phyloP scores from a whole-genome alignment of 1,140 invertebrate genomes.

The Goniozus legneri region DNA sequence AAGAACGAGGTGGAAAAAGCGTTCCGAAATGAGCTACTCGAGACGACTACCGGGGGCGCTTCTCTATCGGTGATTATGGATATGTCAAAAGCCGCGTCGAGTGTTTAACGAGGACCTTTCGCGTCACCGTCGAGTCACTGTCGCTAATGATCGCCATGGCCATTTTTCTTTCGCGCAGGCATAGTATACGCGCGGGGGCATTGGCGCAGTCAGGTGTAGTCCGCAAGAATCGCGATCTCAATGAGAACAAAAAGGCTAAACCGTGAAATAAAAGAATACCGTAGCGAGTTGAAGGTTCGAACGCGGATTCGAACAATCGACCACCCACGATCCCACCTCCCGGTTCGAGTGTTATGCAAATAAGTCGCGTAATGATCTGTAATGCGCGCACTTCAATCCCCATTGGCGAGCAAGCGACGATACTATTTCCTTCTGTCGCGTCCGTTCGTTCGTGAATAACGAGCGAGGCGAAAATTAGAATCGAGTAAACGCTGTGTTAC shows the following conservation, averaged over 20 bases:
- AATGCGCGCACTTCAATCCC: no score
- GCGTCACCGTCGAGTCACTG: conserved; percentile 27
- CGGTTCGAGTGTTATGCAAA: no score
- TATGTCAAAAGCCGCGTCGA: conserved; percentile 29
- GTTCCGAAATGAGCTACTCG: no score
- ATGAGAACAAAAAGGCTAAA: not conserved
- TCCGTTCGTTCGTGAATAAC: no score
- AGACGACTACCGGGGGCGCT: conserved; percentile 1
- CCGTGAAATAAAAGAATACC: not conserved
- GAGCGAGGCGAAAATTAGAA: no score
- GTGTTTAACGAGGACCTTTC: conserved; percentile 33
- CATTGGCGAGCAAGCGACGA: no score
- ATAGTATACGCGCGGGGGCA: conserved; percentile 31
- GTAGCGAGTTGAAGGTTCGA: conserved; percentile 3
- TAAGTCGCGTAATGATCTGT: no score
- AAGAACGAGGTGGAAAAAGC: not conserved
- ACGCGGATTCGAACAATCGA: conserved; percentile 9
- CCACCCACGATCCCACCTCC: conserved; percentile 21
- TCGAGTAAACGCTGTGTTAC: not conserved
- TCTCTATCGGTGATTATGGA: conserved; percentile 35
- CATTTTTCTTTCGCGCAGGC: no score
- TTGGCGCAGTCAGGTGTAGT: conserved; percentile 31
- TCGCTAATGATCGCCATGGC: conserved; percentile 32
- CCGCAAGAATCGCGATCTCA: not conserved
- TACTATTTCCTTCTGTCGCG: no score